Evolutionary conservation across 2,797 vertebrate genomes (phyloP), one percentile per base, ranked within the genome.

Genomic region (Myotis daubentonii): DNA sequence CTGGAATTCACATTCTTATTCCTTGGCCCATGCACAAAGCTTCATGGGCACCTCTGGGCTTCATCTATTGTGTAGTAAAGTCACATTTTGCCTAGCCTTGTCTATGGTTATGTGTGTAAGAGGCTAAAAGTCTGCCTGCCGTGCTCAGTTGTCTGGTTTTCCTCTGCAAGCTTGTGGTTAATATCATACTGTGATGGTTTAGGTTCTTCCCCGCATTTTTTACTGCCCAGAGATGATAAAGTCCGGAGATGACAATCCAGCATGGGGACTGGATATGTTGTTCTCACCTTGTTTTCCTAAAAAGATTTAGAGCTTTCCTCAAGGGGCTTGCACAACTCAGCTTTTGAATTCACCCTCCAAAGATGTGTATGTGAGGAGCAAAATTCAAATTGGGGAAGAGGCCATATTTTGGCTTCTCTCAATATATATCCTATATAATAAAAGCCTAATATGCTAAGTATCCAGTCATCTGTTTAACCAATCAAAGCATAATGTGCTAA

Each of bases 401-500:
- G 30, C 93, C 94, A 84, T 89, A 66, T 68, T 89, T 91, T 94
- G 7, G 57, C 47, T 92, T 93, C 76, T 87, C 60, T 94, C 30
- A 60, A 36, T 30, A 23, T 79, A 62, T 36, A 96, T 55, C 20
- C 53, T 55, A 23, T 55, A 55, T 55, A 55, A 55, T 55, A 55
- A 55, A 55, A 55, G 53, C 53, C 53, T 55, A 23, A 55, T 55
- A 55, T 55, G 20, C 53, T 55, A 51, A 51, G 20, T 55, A 8
- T 55, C 53, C 8, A 8, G 20, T 55, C 53, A 55, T 55, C 20
- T 6, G 2, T 53, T 55, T 20, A 55, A 55, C 53, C 20, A 55
- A 55, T 23, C 53, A 22, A 55, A 55, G 8, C 8, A 8, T 55
- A 55, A 55, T 55, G 20, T 55, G 53, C 53, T 55, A 55, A 55